A percentile compares a stretch with the other conserved stretches of the same genome.
phyloP scores from a whole-genome alignment of 2,797 vertebrate species.

The Kryptolebias ocellatus region DNA sequence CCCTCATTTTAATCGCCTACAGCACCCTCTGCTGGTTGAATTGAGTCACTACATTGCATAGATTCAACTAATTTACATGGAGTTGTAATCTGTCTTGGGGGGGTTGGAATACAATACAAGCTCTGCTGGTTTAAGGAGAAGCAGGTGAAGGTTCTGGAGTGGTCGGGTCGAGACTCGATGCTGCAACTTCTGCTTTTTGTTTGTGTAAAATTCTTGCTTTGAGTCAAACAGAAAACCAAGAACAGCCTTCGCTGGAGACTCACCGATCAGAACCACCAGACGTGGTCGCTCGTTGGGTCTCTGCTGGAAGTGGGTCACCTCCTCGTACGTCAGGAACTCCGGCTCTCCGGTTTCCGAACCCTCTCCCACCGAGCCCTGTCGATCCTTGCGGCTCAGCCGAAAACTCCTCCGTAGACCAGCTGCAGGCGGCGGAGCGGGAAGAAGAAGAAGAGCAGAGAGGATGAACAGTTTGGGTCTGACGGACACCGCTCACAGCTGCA shows the following conservation, averaged over 20 bases:
- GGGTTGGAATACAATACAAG: too few species aligned
- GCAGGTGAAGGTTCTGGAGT: too few species aligned
- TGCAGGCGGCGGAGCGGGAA: constrained; percentile 42
- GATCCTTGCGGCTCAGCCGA: constrained; percentile 90
- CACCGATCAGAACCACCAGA: constrained; percentile 94
- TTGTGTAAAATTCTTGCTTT: too few species aligned
- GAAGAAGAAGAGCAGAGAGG: constrained; percentile 15
- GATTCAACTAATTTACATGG: too few species aligned
- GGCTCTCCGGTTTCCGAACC: constrained; percentile 71
- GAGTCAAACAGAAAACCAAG: too few species aligned
- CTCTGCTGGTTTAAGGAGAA: too few species aligned
- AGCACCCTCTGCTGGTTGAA: too few species aligned
- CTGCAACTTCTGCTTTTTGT: too few species aligned
- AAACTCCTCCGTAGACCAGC: constrained; percentile 95
- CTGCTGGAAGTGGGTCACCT: constrained; percentile 92
- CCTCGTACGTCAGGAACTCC: constrained; percentile 90
- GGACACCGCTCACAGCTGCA: not conserved
- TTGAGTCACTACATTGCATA: too few species aligned
- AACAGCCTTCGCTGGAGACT: constrained; percentile 40
- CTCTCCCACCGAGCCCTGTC: constrained; percentile 81
- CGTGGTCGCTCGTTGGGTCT: constrained; percentile 87
- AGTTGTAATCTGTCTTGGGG: too few species aligned
- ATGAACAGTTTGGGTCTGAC: constrained; percentile 24
- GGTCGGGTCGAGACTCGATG: too few species aligned
- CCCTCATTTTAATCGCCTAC: too few species aligned